phyloP scores from a whole-genome alignment of 2,888 invertebrate species.

The Netelia virgata region DNA sequence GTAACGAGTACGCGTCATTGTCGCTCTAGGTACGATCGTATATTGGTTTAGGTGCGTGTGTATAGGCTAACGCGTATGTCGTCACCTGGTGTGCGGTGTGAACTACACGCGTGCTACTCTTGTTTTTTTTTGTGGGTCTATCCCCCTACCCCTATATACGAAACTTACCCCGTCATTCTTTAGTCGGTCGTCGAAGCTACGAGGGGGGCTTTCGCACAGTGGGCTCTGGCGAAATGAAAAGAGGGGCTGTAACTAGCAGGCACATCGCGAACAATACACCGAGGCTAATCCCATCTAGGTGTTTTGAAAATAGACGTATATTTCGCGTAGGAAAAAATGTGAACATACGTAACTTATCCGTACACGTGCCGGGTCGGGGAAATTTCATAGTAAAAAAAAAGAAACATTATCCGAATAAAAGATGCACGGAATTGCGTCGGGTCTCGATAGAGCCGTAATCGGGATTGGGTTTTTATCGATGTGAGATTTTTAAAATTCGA shows the following conservation, averaged over 20 bases:
- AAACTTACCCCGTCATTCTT: constrained; percentile 54
- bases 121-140: constrained; percentile 34
- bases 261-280: constrained; percentile 52
- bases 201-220: constrained; percentile 47
- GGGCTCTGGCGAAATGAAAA: constrained; percentile 66
- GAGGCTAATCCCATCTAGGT: constrained; percentile 68
- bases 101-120: constrained; percentile 60
- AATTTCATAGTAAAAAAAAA: neutral
- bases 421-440: neutral
- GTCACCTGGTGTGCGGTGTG: constrained; percentile 64
- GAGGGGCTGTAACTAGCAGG: constrained; percentile 69
- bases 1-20: constrained; percentile 60
- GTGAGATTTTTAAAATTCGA: too few relatives aligned
- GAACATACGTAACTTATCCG: neutral
- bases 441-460: neutral
- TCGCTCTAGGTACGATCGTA: constrained; percentile 48
- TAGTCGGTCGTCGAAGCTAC: constrained; percentile 16
- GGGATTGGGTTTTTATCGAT: too few relatives aligned
- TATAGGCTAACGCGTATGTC: constrained; percentile 26
- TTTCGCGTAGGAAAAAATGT: neutral
- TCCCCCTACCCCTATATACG: constrained; percentile 52
- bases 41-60: constrained; percentile 33
- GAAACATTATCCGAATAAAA: neutral
- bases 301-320: constrained; percentile 76
- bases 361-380: neutral